Base-by-base conservation (phyloP, 2,797 vertebrate genomes). In the Dicrostonyx torquatus region DNA sequence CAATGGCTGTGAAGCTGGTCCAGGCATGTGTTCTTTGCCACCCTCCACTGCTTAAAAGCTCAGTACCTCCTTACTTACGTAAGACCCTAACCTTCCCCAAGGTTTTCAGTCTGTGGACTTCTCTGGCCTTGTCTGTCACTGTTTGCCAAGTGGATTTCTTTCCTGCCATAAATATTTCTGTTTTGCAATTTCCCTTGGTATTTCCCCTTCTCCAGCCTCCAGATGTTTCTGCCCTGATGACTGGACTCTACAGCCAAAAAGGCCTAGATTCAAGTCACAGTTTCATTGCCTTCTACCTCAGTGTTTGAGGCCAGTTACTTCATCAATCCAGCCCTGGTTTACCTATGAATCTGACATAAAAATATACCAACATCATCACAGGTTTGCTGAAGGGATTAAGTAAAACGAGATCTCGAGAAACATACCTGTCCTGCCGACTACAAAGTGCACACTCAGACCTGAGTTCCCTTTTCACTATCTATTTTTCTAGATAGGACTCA, bases 401-500 rank as follows among this genome's bases (percentile, higher is more conserved):
- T 66, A 20, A 72, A 88, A 90, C 34, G 88, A 87, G 83, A 86
- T 68, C 43, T 7, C 64, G 20, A 72, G 77, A 94, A 75, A 86
- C 4, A 58, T 20, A 68, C 14, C 15, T 48, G 31, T 1, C 22
- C 15, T 82, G 53, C 31, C 64, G 84, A 83, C 4, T 60, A 86
- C 29, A 87, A 62, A 90, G 50, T 48, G 60, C 40, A 66, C 17
- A 83, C 9, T 58, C 84, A 85, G n/a, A 24, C 45, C 40, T n/a
- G 12, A 79, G 55, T 84, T 80, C 72, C 40, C 34, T 90, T 77
- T 20, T 48, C 37, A 91, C 60, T 26, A 86, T 40, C 58, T 53
- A 45, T 55, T 91, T 91, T 93, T 89, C 72, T 31, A 82, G 43
- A 87, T 50, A 50, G 34, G 68, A 88, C 37, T 95, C 88, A 66